Evolutionary conservation across 2,797 vertebrate genomes (phyloP).

Genomic region (Argentina silus): DNA sequence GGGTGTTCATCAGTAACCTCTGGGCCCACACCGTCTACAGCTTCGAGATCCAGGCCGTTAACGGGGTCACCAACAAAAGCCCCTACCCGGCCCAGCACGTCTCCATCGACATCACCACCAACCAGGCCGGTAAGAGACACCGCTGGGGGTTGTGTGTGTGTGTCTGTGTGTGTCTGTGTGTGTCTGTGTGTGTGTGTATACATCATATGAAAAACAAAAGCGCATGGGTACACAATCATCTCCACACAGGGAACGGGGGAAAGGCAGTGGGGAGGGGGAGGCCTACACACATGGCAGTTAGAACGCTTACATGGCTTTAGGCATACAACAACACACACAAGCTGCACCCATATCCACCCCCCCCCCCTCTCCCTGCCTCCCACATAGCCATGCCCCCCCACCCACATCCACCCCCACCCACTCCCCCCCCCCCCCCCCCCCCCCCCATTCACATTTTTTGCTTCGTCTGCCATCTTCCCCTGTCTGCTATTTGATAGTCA

Average conservation of each 20-base stretch:
- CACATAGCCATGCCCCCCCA: neutral
- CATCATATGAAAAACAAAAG: neutral
- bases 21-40: conserved; percentile 96
- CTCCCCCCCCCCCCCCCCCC: neutral
- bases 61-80: conserved; percentile 94
- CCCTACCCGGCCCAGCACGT: conserved; percentile 94
- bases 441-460: neutral
- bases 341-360: neutral
- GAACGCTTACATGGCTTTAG: too few species aligned
- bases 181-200: neutral
- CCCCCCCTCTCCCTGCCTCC: neutral
- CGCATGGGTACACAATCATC: too few species aligned
- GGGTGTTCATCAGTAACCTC: conserved; percentile 95
- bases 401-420: neutral
- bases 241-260: too few species aligned
- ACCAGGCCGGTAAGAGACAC: conserved; percentile 90
- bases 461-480: neutral
- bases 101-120: conserved; percentile 97
- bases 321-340: too few species aligned
- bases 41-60: conserved; percentile 96
- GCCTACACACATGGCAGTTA: too few species aligned
- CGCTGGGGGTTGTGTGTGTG: neutral
- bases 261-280: too few species aligned
- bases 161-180: neutral
- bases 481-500: too few species aligned